A percentile compares a stretch with the other conserved stretches of the same genome.
These are phyloP conservation scores for Gallinago nigripennis DNA, from an alignment of 2,797 vertebrate species.

Conservation along the genomic window DNA sequence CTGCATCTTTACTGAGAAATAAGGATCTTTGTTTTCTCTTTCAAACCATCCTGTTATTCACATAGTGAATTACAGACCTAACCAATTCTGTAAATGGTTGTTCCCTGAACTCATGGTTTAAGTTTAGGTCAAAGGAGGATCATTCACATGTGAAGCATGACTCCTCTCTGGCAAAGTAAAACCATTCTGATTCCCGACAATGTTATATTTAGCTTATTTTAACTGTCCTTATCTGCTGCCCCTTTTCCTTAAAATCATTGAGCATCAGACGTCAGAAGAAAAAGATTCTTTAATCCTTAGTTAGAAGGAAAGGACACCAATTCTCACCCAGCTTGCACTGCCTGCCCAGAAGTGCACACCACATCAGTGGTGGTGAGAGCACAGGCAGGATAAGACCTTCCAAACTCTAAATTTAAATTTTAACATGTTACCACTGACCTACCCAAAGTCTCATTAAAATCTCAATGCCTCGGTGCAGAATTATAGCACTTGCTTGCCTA, in stretches of 20 bases:
- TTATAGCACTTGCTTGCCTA: neutral
- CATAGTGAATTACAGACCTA: conserved; percentile 46
- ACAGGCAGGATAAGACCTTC: neutral
- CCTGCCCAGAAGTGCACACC: accelerated
- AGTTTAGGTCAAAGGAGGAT: conserved; percentile 38
- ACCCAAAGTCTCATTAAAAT: neutral
- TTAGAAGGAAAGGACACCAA: neutral
- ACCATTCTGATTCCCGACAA: neutral
- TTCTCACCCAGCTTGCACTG: neutral
- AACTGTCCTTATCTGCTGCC: neutral
- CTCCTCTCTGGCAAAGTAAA: neutral
- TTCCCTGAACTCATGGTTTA: conserved; percentile 31
- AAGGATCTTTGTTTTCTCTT: conserved; percentile 27
- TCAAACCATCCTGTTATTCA: conserved; percentile 30
- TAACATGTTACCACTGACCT: neutral
- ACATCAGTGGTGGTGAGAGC: neutral
- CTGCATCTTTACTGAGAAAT: conserved; percentile 5
- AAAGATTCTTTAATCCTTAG: neutral
- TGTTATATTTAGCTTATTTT: conserved; percentile 33
- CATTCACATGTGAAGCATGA: neutral
- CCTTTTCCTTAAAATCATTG: neutral
- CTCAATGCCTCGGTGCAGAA: neutral
- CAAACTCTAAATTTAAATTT: neutral
- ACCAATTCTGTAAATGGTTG: conserved; percentile 32
- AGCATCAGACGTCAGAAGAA: neutral